These are phyloP conservation scores for Procambarus virginalis DNA, from an alignment of 1,140 invertebrate species.

Conservation along the genomic window DNA sequence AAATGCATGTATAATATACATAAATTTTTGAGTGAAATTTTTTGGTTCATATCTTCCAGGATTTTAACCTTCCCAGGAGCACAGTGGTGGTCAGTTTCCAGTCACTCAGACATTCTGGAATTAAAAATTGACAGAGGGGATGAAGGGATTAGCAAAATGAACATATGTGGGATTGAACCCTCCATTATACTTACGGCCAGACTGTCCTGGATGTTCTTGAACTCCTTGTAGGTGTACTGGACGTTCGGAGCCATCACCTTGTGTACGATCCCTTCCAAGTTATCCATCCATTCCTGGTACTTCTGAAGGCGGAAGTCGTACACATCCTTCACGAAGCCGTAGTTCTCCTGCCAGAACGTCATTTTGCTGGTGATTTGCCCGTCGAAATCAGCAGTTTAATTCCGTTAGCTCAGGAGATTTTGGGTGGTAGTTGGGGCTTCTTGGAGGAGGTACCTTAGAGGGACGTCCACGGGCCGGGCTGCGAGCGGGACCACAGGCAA, in stretches of 20 bases:
- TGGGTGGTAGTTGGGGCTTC: not conserved
- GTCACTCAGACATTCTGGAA: not conserved
- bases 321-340: conserved; percentile 71
- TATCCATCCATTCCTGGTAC: conserved; percentile 72
- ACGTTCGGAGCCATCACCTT: conserved; percentile 70
- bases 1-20: not conserved
- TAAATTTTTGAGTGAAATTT: not conserved
- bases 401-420: conserved; percentile 55
- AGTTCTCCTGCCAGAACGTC: conserved; percentile 72
- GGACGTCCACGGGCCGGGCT: conserved; percentile 21
- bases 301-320: conserved; percentile 71
- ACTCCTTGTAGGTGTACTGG: conserved; percentile 71
- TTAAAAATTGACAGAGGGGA: not conserved
- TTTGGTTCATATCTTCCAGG: too few relatives aligned
- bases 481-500: conserved; percentile 14
- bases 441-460: conserved; percentile 21
- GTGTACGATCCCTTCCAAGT: conserved; percentile 70
- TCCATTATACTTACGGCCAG: conserved; percentile 58
- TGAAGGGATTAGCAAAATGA: not conserved
- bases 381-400: conserved; percentile 5
- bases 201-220: conserved; percentile 70
- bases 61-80: too few relatives aligned
- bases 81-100: not conserved
- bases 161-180: not conserved
- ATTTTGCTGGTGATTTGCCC: conserved; percentile 62